These are phyloP conservation scores for Diogma glabrata DNA, from an alignment of 2,888 invertebrate genomes.

Conservation along the genomic window DNA sequence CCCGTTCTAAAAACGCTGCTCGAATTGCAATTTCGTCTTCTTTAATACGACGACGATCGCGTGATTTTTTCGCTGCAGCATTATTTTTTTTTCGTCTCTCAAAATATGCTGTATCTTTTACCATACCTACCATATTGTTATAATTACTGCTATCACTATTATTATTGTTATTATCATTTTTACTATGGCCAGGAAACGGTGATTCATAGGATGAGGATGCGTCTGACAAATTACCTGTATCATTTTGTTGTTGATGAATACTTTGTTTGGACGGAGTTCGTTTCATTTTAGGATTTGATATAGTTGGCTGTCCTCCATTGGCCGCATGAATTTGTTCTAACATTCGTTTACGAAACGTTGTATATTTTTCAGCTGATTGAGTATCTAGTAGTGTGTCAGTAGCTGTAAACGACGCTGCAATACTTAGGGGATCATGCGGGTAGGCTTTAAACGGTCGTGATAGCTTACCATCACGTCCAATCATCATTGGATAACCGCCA, in stretches of 20 bases:
- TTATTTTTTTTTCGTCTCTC: slow-evolving; percentile 86
- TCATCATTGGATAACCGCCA: slow-evolving; percentile 20
- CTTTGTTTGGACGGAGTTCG: slow-evolving; percentile 34
- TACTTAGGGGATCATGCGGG: slow-evolving; percentile 52
- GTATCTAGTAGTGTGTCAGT: slow-evolving; percentile 40
- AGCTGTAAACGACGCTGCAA: slow-evolving; percentile 47
- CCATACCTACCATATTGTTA: slow-evolving; percentile 15
- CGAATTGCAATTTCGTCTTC: slow-evolving; percentile 87
- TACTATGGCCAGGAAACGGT: not conserved
- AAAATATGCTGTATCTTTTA: slow-evolving; percentile 73
- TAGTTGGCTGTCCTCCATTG: slow-evolving; percentile 44
- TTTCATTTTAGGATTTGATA: slow-evolving; percentile 63
- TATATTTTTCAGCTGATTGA: slow-evolving; percentile 54
- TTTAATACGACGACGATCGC: slow-evolving; percentile 78
- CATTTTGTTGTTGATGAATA: slow-evolving; percentile 2
- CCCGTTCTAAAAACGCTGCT: slow-evolving; percentile 76
- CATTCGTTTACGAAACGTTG: slow-evolving; percentile 56
- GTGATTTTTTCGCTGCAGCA: slow-evolving; percentile 86
- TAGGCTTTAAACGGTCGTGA: slow-evolving; percentile 59
- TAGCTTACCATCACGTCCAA: slow-evolving; percentile 33
- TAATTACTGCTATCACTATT: slow-evolving; percentile 19
- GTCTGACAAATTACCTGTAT: slow-evolving; percentile 2
- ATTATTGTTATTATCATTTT: slow-evolving; percentile 4
- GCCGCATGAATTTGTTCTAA: slow-evolving; percentile 52
- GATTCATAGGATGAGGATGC: not conserved